These are phyloP conservation scores for Neopipo cinnamomea DNA, from an alignment of 2,113 vertebrate species.

Conservation along the genomic window DNA sequence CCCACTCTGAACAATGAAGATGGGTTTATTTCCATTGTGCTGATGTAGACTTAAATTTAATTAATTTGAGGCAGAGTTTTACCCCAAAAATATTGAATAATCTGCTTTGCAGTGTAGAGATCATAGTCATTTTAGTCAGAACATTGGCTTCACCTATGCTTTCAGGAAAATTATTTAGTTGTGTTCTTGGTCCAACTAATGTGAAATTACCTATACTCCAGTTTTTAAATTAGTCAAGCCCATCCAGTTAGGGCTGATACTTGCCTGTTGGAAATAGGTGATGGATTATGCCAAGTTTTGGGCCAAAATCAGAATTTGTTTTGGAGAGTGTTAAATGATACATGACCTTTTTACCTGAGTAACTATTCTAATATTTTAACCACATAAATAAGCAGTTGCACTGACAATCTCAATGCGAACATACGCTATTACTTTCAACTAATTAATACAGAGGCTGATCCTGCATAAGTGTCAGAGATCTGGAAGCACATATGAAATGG, in stretches of 20 bases:
- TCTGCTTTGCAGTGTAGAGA: not conserved
- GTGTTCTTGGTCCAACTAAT: fast-evolving
- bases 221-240: not conserved
- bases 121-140: not conserved
- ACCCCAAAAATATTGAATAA: not conserved
- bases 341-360: not conserved
- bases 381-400: not conserved
- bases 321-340: not conserved
- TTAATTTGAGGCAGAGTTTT: not conserved
- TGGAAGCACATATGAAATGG: not conserved
- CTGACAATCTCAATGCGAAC: not conserved
- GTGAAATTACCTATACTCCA: not conserved
- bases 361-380: not conserved
- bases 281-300: not conserved
- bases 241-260: not conserved
- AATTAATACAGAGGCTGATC: not conserved
- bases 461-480: not conserved
- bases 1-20: not conserved
- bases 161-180: not conserved
- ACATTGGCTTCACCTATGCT: fast-evolving
- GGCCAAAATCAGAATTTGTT: not conserved
- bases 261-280: not conserved
- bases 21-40: not conserved
- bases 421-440: not conserved
- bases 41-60: not conserved